Evolutionary conservation across 2,888 invertebrate genomes (phyloP), one percentile per base, ranked within the genome.

Genomic region (Girardia tigrina): DNA sequence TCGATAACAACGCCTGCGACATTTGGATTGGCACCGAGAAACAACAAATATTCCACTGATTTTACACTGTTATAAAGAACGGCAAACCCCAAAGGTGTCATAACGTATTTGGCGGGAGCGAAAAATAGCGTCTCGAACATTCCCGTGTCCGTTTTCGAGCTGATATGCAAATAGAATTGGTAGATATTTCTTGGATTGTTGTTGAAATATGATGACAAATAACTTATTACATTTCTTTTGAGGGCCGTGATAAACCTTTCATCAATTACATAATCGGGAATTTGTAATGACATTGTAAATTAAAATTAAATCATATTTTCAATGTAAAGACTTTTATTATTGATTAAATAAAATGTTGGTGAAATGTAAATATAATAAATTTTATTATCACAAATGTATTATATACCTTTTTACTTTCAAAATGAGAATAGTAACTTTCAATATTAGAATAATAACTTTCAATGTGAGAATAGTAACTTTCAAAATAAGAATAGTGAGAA

Each of bases 261-360:
- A 72, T 72, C 72, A 27, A 72, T 72, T 27, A 29, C 28, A 27
- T 72, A 72, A 27, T 26, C 28, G 8, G 72, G 72, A 72, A 72
- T 79, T 81, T 70, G 76, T 16, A 36, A 36, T 8, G 36, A 36
- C 36, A 36, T 36, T 36, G n/a, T n/a, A n/a, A n/a, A n/a, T n/a
- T n/a, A n/a, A n/a, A n/a, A n/a, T n/a, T n/a, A n/a, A n/a, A n/a
- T n/a, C n/a, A n/a, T n/a, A n/a, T n/a, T n/a, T n/a, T n/a, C n/a
- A n/a, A n/a, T n/a, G n/a, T n/a, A n/a, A n/a, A n/a, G n/a, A n/a
- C n/a, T n/a, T n/a, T n/a, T n/a, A n/a, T n/a, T n/a, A n/a, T n/a
- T n/a, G n/a, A n/a, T n/a, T n/a, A n/a, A n/a, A n/a, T n/a, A n/a
- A n/a, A n/a, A n/a, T n/a, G n/a, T n/a, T n/a, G n/a, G n/a, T n/a